Conservation (phyloP, 2,888 invertebrate genomes). For the Eilema depressum region DNA sequence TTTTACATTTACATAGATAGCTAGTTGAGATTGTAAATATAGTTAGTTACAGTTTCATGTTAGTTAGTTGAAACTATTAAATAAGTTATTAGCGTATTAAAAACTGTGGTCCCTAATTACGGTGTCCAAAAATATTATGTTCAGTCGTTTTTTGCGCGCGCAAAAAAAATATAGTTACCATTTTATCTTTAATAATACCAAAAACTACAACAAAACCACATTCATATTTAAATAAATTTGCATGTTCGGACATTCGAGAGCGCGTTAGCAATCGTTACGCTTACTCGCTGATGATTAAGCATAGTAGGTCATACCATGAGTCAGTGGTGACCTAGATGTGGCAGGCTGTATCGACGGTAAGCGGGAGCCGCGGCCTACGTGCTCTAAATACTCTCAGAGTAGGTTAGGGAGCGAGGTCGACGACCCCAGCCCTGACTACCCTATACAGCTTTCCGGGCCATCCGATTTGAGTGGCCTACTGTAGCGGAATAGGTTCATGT, state of each 20-base stretch:
- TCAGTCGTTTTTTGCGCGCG: neutral
- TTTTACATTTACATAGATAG: neutral
- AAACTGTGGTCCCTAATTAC: neutral
- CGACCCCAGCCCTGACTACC: conserved; percentile 71
- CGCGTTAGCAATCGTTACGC: conserved; percentile 50
- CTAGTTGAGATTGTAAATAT: neutral
- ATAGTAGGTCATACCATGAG: conserved; percentile 73
- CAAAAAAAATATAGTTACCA: neutral
- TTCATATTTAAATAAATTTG: conserved; percentile 42
- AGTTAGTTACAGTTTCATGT: neutral
- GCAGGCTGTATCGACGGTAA: conserved; percentile 76
- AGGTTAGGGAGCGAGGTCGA: conserved; percentile 83
- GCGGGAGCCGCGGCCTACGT: conserved; percentile 73
- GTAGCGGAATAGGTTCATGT: conserved; percentile 36
- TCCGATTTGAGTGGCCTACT: conserved; percentile 55
- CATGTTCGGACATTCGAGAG: conserved; percentile 47
- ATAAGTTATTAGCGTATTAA: conserved; percentile 1
- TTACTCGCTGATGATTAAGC: conserved; percentile 74
- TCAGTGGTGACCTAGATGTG: conserved; percentile 82
- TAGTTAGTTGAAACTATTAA: neutral
- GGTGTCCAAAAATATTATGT: neutral
- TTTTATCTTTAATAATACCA: conserved; percentile 12
- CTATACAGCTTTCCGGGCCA: conserved; percentile 72
- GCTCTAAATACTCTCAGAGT: conserved; percentile 82
- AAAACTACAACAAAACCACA: conserved; percentile 16